Evolutionary conservation across 64 coral and sea anemone genomes (phyloP), one percentile per base, ranked within the genome.

Genomic region (Anthopleura sola): DNA sequence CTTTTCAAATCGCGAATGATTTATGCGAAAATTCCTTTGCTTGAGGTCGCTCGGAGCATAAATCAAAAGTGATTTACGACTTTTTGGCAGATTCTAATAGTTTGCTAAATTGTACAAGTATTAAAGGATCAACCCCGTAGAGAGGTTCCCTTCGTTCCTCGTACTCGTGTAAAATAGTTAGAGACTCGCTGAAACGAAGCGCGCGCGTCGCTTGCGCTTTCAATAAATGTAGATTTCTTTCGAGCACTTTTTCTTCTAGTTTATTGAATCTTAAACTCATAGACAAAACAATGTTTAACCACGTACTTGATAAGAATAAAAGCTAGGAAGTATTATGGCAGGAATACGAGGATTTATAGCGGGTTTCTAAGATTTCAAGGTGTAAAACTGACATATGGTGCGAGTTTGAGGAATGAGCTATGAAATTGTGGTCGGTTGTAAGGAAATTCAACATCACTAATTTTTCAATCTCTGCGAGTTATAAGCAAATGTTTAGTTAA

Each of bases 321-420:
- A 53, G 37, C 23, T 68, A 91, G 89, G 89, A 91, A 91, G 89
- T 91, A 82, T 91, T 91, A 91, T 37, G 57, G 78, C 37, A 91
- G 83, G 86, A 91, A 86, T 86, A 11, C 36, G 44, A 85, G 69
- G 68, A 39, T 55, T 88, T 88, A 78, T 54, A 50, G n/a, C 44
- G 84, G 78, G 53, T 49, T 91, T 49, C 83, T n/a, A 69, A 86
- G 75, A 69, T 64, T 51, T 6, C 6, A 53, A 91, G 89, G 89
- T 91, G 89, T 91, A 91, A 86, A 91, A 86, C 9, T 86, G 89
- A 91, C 89, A 91, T 91, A 62, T 86, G 82, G 89, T 86, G 89
- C 29, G 37, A 86, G 83, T 68, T 86, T 91, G 89, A 91, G 84
- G 54, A 86, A 91, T 91, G 89, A 85, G 57, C n/a, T 86, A 76